Evolutionary conservation across 1,140 invertebrate species (phyloP).

Genomic region (Amyelois transitella): DNA sequence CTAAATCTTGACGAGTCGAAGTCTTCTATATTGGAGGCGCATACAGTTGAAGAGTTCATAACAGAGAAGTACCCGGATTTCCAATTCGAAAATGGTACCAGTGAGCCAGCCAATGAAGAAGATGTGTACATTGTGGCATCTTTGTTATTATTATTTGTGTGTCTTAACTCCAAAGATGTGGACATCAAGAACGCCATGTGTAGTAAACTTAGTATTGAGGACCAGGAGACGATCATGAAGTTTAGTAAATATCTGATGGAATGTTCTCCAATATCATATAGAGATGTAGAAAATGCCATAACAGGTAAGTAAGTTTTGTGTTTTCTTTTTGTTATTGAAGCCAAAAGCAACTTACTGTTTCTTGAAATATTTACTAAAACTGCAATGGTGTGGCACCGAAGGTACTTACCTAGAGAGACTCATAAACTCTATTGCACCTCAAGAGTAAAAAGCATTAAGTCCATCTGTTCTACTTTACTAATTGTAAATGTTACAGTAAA

Average conservation of each 20-base stretch:
- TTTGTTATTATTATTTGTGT: conserved; percentile 58
- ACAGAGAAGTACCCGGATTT: conserved; percentile 58
- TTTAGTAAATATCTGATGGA: conserved; percentile 59
- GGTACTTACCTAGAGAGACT: no score
- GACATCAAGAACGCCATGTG: conserved; percentile 65
- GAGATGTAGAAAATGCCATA: conserved; percentile 53
- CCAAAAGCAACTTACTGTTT: no score
- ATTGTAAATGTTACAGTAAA: no score
- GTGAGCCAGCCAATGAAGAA: conserved; percentile 34
- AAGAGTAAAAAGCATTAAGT: no score
- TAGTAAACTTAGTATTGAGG: conserved; percentile 42
- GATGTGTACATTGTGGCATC: conserved; percentile 52
- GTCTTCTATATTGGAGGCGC: conserved; percentile 51
- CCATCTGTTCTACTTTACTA: no score
- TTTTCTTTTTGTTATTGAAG: no score
- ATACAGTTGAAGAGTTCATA: conserved; percentile 53
- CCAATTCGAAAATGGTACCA: conserved; percentile 53
- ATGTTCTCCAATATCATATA: conserved; percentile 36
- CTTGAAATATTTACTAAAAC: no score
- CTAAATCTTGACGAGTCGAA: conserved; percentile 54
- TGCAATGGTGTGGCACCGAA: no score
- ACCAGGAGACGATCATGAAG: conserved; percentile 59
- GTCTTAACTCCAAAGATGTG: conserved; percentile 61
- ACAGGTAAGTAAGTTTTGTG: conserved; percentile 53
- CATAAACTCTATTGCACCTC: no score